These are phyloP conservation scores for Cheilosia vulpina DNA, from an alignment of 2,888 invertebrate genomes.

Conservation along the genomic window DNA sequence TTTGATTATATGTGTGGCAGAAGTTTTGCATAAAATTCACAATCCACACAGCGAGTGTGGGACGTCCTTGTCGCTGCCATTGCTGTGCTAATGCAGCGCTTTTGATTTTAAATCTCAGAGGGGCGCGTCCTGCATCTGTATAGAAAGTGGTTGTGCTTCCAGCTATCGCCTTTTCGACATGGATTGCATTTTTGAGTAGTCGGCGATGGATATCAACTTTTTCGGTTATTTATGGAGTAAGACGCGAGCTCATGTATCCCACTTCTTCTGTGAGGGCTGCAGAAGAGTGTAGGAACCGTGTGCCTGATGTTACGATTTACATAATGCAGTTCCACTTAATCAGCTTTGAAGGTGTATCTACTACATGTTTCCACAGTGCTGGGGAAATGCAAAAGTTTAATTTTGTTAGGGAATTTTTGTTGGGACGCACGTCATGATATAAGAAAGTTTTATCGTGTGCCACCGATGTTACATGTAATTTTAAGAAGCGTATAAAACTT, in stretches of 20 bases:
- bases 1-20: slow-evolving; percentile 57
- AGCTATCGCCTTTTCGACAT: slow-evolving; percentile 46
- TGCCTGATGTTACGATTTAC: slow-evolving; percentile 63
- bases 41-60: slow-evolving; percentile 12
- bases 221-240: slow-evolving; percentile 60
- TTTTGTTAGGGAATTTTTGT: slow-evolving; percentile 30
- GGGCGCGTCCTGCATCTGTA: slow-evolving; percentile 33
- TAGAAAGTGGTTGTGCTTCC: slow-evolving; percentile 5
- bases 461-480: slow-evolving; percentile 39
- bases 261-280: neutral
- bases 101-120: slow-evolving; percentile 46
- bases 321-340: slow-evolving; percentile 68
- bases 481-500: slow-evolving; percentile 16
- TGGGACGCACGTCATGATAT: slow-evolving; percentile 11
- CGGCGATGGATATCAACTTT: slow-evolving; percentile 52
- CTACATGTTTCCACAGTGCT: slow-evolving; percentile 3
- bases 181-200: slow-evolving; percentile 68
- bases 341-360: slow-evolving; percentile 37
- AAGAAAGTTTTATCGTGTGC: slow-evolving; percentile 25
- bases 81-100: slow-evolving; percentile 29
- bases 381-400: slow-evolving; percentile 41
- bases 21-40: slow-evolving; percentile 57
- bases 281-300: neutral
- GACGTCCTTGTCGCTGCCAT: slow-evolving; percentile 33
- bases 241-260: slow-evolving; percentile 15